Conservation (phyloP, 2,113 vertebrate genomes). For the Stegastes partitus region DNA sequence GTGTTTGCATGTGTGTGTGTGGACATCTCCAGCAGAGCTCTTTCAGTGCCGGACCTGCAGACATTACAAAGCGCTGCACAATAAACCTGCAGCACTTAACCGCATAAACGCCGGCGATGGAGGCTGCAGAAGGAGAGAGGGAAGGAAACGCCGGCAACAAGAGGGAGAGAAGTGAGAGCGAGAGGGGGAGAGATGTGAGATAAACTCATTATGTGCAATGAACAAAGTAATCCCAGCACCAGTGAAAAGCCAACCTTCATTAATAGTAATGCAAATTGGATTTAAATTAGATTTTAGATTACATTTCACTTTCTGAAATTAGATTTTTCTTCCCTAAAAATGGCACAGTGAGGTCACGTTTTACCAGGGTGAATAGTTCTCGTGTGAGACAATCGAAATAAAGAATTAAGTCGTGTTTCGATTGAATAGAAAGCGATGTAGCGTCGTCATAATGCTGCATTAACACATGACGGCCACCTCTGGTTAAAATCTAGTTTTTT, state of each 20-base stretch:
- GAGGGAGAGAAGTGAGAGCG: background rate
- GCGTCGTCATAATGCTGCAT: too few species aligned
- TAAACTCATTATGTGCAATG: slow-evolving; percentile 19
- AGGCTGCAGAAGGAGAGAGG: slow-evolving; percentile 17
- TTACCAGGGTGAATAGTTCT: background rate
- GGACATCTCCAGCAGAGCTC: too few species aligned
- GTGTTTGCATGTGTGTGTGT: background rate
- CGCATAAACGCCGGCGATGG: slow-evolving; percentile 31
- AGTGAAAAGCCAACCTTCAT: slow-evolving; percentile 23
- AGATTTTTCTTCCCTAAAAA: background rate
- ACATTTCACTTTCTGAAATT: slow-evolving; percentile 14
- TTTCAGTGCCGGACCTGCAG: slow-evolving; percentile 34
- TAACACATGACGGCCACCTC: too few species aligned
- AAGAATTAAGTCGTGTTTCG: too few species aligned
- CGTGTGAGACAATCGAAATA: too few species aligned
- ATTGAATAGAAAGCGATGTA: too few species aligned
- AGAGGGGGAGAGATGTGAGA: slow-evolving; percentile 4
- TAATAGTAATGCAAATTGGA: slow-evolving; percentile 32
- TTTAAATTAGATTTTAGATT: slow-evolving; percentile 37
- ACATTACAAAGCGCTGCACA: slow-evolving; percentile 53
- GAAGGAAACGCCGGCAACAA: background rate
- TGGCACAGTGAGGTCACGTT: background rate
- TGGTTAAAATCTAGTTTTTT: too few species aligned
- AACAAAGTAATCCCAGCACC: slow-evolving; percentile 12
- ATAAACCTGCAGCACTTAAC: slow-evolving; percentile 49